Conservation (phyloP, 2,113 vertebrate species). For the Zosterops hypoxanthus region DNA sequence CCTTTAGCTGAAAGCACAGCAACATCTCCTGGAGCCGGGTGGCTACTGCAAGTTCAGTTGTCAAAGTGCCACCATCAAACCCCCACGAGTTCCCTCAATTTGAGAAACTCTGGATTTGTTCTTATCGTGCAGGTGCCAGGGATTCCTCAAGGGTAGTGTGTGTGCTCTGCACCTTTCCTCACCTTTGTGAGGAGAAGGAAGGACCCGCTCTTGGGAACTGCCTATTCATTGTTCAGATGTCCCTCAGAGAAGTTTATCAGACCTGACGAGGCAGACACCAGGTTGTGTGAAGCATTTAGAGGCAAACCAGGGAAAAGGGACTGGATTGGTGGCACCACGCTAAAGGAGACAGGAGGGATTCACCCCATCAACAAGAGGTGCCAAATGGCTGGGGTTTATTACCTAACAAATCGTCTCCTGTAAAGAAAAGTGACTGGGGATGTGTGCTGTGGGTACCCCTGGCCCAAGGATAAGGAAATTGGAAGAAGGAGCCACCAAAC, state of each 20-base stretch:
- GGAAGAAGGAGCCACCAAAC: neutral
- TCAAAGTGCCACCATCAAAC: neutral
- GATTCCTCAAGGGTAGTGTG: fast-evolving
- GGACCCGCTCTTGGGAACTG: neutral
- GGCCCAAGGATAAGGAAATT: neutral
- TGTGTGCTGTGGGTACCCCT: fast-evolving
- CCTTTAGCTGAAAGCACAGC: conserved; percentile 66
- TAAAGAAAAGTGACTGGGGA: neutral
- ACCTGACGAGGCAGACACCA: neutral
- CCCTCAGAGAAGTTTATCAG: neutral
- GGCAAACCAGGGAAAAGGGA: neutral
- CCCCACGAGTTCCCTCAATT: neutral
- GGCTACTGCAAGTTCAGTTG: conserved; percentile 40
- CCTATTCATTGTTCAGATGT: neutral
- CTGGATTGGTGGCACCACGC: neutral
- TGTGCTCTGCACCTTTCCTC: neutral
- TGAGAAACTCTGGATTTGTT: fast-evolving
- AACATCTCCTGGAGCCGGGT: conserved; percentile 62
- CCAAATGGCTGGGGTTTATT: neutral
- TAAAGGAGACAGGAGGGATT: neutral
- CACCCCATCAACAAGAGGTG: neutral
- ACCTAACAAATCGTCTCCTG: neutral
- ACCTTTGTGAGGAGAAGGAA: neutral
- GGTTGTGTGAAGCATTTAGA: neutral
- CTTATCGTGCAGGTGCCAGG: fast-evolving